A percentile compares a stretch with the other conserved stretches of the same genome.
Conservation (phyloP, 2,888 invertebrate species). For the Macaria notata region DNA sequence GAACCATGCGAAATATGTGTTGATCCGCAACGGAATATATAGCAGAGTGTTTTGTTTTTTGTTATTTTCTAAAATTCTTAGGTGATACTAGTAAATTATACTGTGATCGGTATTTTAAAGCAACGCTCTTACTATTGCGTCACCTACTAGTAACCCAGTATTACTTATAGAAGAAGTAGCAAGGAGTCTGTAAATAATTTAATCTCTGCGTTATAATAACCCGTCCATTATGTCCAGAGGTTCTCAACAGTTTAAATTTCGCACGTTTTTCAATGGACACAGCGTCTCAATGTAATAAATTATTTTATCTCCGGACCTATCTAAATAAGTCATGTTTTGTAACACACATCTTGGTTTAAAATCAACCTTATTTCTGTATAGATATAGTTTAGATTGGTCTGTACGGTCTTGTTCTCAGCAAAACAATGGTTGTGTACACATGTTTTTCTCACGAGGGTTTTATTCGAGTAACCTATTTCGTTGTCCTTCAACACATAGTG, state of each 20-base stretch:
- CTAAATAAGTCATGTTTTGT: conserved; percentile 35
- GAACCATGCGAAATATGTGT: too few species aligned
- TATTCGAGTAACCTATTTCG: conserved; percentile 32
- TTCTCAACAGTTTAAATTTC: conserved; percentile 31
- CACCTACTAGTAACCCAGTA: too few species aligned
- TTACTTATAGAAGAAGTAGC: too few species aligned
- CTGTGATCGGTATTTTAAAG: too few species aligned
- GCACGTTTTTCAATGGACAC: conserved; percentile 31
- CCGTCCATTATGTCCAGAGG: conserved; percentile 12
- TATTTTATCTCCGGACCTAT: conserved; percentile 28
- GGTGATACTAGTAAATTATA: too few species aligned
- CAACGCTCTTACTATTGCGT: too few species aligned
- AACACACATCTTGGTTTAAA: conserved; percentile 20
- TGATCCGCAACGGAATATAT: too few species aligned
- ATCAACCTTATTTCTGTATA: conserved; percentile 18
- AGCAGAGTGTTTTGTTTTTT: too few species aligned
- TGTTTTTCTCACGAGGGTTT: conserved; percentile 31
- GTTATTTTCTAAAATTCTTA: too few species aligned
- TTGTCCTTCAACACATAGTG: conserved; percentile 33
- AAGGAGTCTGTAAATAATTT: too few species aligned
- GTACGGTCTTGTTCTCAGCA: conserved; percentile 26
- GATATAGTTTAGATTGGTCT: conserved; percentile 21
- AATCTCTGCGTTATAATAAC: conserved; percentile 15
- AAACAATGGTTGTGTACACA: conserved; percentile 28
- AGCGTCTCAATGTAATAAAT: conserved; percentile 34